phyloP scores from a whole-genome alignment of 2,888 invertebrate genomes.

The Acanthoscelides obtectus region DNA sequence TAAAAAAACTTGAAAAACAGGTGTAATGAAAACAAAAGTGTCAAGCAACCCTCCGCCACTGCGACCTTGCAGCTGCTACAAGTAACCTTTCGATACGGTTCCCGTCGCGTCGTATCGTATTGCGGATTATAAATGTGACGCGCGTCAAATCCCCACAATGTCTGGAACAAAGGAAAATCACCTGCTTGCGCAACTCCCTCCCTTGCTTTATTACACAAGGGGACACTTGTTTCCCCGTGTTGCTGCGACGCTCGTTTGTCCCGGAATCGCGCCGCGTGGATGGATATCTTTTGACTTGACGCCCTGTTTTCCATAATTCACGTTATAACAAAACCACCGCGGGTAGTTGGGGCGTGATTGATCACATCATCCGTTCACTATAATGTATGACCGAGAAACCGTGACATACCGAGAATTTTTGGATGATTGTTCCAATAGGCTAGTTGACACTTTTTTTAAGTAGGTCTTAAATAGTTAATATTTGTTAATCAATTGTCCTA shows the following conservation, averaged over 20 bases:
- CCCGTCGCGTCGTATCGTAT: not conserved
- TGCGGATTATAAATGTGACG: conserved; percentile 30
- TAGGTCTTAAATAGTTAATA: no score
- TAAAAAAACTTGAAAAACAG: no score
- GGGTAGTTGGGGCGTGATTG: not conserved
- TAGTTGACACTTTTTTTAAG: not conserved
- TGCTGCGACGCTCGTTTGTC: no score
- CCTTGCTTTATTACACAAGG: not conserved
- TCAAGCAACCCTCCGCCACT: not conserved
- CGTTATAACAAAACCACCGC: not conserved
- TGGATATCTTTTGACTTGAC: not conserved
- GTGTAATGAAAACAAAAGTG: not conserved
- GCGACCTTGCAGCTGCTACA: not conserved
- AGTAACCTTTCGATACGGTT: not conserved
- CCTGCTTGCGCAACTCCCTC: conserved; percentile 37
- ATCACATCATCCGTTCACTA: not conserved
- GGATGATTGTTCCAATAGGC: not conserved
- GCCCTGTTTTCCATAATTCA: not conserved
- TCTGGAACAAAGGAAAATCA: conserved; percentile 42
- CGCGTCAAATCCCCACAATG: conserved; percentile 43
- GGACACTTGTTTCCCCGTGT: not conserved
- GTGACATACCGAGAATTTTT: not conserved
- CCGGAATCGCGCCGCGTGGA: not conserved
- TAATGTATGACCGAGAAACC: not conserved
- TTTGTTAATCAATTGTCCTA: no score